Conservation (phyloP, 1,140 invertebrate species). For the Drosophila kepulauana region DNA sequence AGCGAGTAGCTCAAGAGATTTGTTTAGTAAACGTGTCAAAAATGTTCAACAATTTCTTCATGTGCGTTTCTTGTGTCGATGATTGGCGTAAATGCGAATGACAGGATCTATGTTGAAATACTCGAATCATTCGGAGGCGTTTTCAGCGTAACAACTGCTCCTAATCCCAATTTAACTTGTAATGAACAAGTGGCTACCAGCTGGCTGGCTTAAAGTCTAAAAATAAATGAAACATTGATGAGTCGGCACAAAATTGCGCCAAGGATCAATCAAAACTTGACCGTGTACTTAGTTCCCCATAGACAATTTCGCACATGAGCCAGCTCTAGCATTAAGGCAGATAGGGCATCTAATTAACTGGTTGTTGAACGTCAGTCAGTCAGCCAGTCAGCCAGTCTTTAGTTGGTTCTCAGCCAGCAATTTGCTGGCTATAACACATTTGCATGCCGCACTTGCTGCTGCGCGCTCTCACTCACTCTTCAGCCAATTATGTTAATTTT, state of each 20-base stretch:
- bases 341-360: conserved; percentile 51
- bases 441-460: conserved; percentile 47
- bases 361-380: conserved; percentile 12
- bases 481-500: conserved; percentile 73
- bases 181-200: conserved; percentile 27
- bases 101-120: neutral
- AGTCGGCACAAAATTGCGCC: conserved; percentile 22
- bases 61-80: neutral
- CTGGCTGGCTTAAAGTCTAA: conserved; percentile 1
- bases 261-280: conserved; percentile 62
- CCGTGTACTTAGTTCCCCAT: conserved; percentile 21
- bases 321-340: neutral
- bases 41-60: conserved; percentile 5
- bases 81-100: neutral
- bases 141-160: conserved; percentile 7
- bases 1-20: neutral
- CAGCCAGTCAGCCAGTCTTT: neutral
- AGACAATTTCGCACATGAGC: conserved; percentile 44
- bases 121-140: conserved; percentile 7
- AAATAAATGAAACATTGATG: conserved; percentile 43
- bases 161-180: conserved; percentile 27
- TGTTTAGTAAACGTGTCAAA: conserved; percentile 20
- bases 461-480: neutral
- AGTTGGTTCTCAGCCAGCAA: conserved; percentile 12
- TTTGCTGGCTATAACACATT: conserved; percentile 32